Conservation (phyloP, 2,113 vertebrate species). For the Girardinichthys multiradiatus region DNA sequence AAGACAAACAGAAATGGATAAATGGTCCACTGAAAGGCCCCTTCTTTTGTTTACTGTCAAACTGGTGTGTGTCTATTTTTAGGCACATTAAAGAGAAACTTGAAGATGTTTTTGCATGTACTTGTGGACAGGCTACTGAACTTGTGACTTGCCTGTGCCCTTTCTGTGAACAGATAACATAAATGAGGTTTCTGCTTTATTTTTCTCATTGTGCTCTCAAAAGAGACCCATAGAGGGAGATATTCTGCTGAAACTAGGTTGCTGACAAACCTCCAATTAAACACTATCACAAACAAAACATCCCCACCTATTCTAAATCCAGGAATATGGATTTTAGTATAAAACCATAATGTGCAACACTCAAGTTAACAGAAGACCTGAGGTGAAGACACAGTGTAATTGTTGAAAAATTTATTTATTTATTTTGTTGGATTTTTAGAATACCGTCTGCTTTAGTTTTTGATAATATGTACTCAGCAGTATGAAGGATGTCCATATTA, state of each 20-base stretch:
- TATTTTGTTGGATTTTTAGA: not conserved
- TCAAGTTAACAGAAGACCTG: not conserved
- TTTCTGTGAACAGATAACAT: slow-evolving; percentile 5
- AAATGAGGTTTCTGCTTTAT: slow-evolving; percentile 21
- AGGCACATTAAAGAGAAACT: slow-evolving; percentile 24
- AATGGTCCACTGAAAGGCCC: slow-evolving; percentile 51
- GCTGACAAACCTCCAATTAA: slow-evolving; percentile 2
- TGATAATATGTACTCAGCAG: not conserved
- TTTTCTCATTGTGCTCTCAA: slow-evolving; percentile 24
- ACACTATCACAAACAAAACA: not conserved
- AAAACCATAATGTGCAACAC: not conserved
- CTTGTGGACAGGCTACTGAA: slow-evolving; percentile 36
- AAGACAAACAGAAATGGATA: slow-evolving; percentile 36
- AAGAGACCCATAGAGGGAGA: slow-evolving; percentile 1
- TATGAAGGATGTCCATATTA: too few species aligned
- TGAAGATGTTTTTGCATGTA: slow-evolving; percentile 14
- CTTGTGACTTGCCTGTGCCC: slow-evolving; percentile 5
- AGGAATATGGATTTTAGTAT: not conserved
- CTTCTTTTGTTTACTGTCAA: slow-evolving; percentile 53
- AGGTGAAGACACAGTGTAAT: not conserved
- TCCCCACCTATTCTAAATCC: slow-evolving; percentile 2
- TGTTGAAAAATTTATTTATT: not conserved
- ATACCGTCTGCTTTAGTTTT: not conserved
- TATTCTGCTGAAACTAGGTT: slow-evolving; percentile 25
- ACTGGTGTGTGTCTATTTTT: slow-evolving; percentile 52